Base-by-base conservation (phyloP, 2,797 vertebrate genomes). In the Vespertilio murinus region DNA sequence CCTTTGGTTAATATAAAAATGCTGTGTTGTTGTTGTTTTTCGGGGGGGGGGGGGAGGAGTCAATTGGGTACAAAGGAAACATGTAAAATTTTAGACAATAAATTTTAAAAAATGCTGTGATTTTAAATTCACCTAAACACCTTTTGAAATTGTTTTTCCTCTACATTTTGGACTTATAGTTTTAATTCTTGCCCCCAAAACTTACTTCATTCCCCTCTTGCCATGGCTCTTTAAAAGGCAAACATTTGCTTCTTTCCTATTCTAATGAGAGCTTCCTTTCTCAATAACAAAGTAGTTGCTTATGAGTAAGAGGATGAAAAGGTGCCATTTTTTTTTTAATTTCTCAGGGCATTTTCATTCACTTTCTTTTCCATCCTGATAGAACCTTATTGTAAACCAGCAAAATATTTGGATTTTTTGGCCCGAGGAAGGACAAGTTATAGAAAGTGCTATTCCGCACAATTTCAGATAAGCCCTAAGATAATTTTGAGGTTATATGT, bases 331-430 rank as follows among this genome's bases (percentile, higher is more conserved):
- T 78, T 73, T 8, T 0, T n/a, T n/a, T n/a, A n/a, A n/a, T n/a
- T n/a, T n/a, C 25, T 20, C 52, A 20, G 38, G 47, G 28, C 14
- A 38, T 52, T 89, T 88, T 64, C 78, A 65, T 20, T 65, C 38
- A 78, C 56, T 69, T 75, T 7, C 42, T 87, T 42, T 94, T 69
- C 52, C 61, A 28, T 49, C n/a, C 33, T 56, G 38, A 45, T 0
- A 40, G 71, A 59, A 83, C 56, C 77, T 85, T 77, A 89, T 5
- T 67, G 8, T 83, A 89, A 85, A 91, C 91, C 52, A 81, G 25
- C 40, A 92, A 79, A 92, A 71, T 92, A 73, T 87, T 94, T 84
- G 25, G 11, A 30, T 74, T 81, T 88, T 12, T 74, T 77, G 65
- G 59, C 28, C 33, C 38, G 56, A 77, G 23, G n/a, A 45, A 18